Conservation (phyloP, 2,888 invertebrate genomes). For the Tachina grossa region DNA sequence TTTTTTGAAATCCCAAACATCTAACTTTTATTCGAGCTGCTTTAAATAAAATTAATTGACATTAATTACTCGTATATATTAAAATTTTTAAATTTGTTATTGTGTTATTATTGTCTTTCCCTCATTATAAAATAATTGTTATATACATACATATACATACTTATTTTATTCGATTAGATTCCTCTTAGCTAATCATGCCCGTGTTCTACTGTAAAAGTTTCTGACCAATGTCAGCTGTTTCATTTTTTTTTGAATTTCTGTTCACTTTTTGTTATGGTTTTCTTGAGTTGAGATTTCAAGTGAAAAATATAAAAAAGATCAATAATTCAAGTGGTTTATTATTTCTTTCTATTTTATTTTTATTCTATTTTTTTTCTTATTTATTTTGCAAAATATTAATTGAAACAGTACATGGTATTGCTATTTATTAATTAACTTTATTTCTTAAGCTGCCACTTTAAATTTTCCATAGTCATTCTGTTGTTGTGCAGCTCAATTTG, state of each 20-base stretch:
- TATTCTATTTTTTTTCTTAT: not conserved
- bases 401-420: constrained; percentile 31
- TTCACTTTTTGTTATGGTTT: not conserved
- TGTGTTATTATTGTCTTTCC: no score
- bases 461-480: constrained; percentile 16
- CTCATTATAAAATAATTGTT: no score
- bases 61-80: no score
- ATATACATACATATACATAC: no score
- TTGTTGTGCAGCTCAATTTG: not conserved
- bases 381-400: constrained; percentile 14
- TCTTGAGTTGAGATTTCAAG: constrained; percentile 1
- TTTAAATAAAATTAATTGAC: no score
- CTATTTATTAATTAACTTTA: constrained; percentile 54
- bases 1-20: no score
- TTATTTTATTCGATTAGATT: no score
- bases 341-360: not conserved
- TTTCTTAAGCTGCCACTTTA: constrained; percentile 39
- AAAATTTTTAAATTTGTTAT: no score
- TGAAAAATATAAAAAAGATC: constrained; percentile 29
- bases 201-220: not conserved
- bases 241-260: not conserved
- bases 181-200: not conserved
- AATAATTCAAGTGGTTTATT: constrained; percentile 41
- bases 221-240: not conserved
- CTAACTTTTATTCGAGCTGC: no score